Conservation (phyloP, 1,140 invertebrate genomes). For the Procambarus clarkii region DNA sequence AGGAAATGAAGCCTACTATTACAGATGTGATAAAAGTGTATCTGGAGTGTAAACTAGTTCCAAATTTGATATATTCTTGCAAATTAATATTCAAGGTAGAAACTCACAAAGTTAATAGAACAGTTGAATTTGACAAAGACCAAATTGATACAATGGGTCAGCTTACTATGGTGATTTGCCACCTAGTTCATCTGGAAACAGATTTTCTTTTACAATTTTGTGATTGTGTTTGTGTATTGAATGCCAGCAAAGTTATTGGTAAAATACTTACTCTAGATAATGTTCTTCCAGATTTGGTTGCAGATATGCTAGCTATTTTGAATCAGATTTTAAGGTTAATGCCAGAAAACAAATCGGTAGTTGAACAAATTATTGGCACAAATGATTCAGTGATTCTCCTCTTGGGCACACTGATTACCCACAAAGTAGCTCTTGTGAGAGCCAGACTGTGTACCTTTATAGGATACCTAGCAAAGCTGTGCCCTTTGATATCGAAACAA, state of each 20-base stretch:
- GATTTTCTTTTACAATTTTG: slow-evolving; percentile 87
- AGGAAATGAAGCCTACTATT: slow-evolving; percentile 50
- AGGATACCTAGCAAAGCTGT: slow-evolving; percentile 63
- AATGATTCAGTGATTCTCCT: slow-evolving; percentile 51
- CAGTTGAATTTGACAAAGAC: slow-evolving; percentile 75
- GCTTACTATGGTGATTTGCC: slow-evolving; percentile 83
- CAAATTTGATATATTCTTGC: slow-evolving; percentile 74
- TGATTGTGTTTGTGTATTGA: slow-evolving; percentile 83
- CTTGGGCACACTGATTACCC: slow-evolving; percentile 62
- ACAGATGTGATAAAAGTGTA: slow-evolving; percentile 72
- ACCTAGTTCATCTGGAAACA: slow-evolving; percentile 83
- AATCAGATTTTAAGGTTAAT: slow-evolving; percentile 84
- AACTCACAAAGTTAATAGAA: slow-evolving; percentile 50
- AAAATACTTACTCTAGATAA: slow-evolving; percentile 79
- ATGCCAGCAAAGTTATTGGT: slow-evolving; percentile 77
- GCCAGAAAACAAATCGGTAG: slow-evolving; percentile 84
- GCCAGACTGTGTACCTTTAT: slow-evolving; percentile 60
- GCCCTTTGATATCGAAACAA: slow-evolving; percentile 36
- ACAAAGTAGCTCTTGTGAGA: slow-evolving; percentile 60
- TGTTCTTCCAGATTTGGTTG: slow-evolving; percentile 80
- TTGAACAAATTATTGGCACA: slow-evolving; percentile 81
- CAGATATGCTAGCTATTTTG: slow-evolving; percentile 83
- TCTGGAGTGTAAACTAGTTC: slow-evolving; percentile 74
- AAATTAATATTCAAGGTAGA: slow-evolving; percentile 73
- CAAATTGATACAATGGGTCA: slow-evolving; percentile 82